Evolutionary conservation across 2,888 invertebrate species (phyloP), one percentile per base, ranked within the genome.

Genomic region (Lasioglossum vierecki): DNA sequence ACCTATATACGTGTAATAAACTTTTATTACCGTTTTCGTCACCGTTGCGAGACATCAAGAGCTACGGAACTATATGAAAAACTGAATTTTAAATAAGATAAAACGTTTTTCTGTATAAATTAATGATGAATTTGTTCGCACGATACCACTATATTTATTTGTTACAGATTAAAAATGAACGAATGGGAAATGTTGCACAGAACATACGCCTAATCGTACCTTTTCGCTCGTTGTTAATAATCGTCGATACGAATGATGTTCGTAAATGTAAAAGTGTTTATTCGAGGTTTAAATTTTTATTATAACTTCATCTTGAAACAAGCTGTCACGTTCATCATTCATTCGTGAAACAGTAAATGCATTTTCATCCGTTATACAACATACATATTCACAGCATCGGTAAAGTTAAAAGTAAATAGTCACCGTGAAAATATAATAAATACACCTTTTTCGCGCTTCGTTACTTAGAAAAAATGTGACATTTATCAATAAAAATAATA

Each of bases 201-300:
- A 63, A 26, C 15, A 1, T 63, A 63, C 0, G 30, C 18, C 18
- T 35, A 18, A 9, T 22, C 70, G 13, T 80, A 80, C 76, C 75
- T 80, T 76, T 30, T 57, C 15, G 30, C 11, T 30, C 35, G 18
- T 70, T 71, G 41, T 22, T n/a, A 60, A 15, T 71, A 30, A 30
- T 30, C 30, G 44, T 11, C 60, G 8, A 39, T 60, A 53, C 30
- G 18, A 80, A 63, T 41, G 18, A 5, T 74, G 22, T 74, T 73
- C 18, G 18, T 41, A 41, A 80, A 80, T 80, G 26, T 46, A 71
- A n/a, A 60, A 76, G 46, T 49, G 76, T 76, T 76, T 30, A 57
- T 80, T 46, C 18, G 60, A 49, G 76, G 70, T 80, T 71, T 26
- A 49, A 71, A 71, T 82, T 35, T 79, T 79, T 79, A 76, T 79